Evolutionary conservation across 2,888 invertebrate species (phyloP), one percentile per base, ranked within the genome.

Genomic region (Catocala sponsa): DNA sequence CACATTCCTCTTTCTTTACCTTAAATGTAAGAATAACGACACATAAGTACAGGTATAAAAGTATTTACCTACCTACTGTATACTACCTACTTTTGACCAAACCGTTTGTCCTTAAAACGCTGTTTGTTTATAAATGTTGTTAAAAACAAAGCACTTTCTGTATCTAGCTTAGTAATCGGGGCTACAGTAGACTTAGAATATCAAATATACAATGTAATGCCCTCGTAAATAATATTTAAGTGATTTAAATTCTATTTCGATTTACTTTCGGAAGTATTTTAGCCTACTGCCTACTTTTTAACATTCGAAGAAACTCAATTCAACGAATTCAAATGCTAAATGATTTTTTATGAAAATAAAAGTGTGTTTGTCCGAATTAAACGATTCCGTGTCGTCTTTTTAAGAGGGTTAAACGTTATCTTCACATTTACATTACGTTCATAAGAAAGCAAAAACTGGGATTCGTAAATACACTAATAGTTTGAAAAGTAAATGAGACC

Each of bases 91-190:
- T 81, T 84, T 79, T 78, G 59, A 65, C 58, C 64, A 65, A 79
- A 80, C 83, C 80, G 83, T 81, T 64, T 80, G 83, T 76, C 79
- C 81, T 74, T 78, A 81, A 87, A 85, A 87, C 88, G 86, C 73
- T 86, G 81, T 82, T 83, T 85, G 88, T 82, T 84, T 89, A 76
- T 82, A 79, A 88, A 88, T 87, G 83, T 76, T 76, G 75, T 64
- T 70, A 72, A 64, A 68, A 62, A 63, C 65, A 65, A 70, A 75
- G 66, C 70, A 55, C 52, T 49, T 54, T 63, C 41, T 69, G 33
- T 61, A 71, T 70, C 60, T 73, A 63, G 70, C 51, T 51, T 64
- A 69, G 25, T n/a, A 15, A 61, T 67, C 42, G 65, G 25, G 72
- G 46, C 63, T 63, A 63, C 47, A n/a, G 58, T 61, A 62, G 61